Evolutionary conservation across 2,888 invertebrate genomes (phyloP), one percentile per base, ranked within the genome.

Genomic region (Dione juno): DNA sequence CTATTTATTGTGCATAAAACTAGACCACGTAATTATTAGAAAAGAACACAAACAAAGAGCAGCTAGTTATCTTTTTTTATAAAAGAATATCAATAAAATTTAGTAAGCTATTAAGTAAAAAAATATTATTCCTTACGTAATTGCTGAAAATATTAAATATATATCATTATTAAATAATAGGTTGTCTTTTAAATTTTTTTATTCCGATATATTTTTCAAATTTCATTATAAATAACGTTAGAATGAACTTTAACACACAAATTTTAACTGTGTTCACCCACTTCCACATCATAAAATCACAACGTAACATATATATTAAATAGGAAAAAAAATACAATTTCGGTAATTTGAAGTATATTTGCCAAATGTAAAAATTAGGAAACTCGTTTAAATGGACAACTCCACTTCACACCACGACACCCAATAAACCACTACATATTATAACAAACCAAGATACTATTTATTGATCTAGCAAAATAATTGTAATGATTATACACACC

Each of bases 401-500:
- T 50, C 48, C 64, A 64, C 64, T 64, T 50, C 64, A 64, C 64
- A 52, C 35, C 48, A 64, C 64, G 37, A 35, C 64, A 64, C 64
- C 64, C 64, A 64, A 14, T 11, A 57, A 50, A 64, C 50, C 64
- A 64, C 64, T 52, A 50, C 19, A 50, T 28, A 28, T 35, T 11
- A 45, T 16, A 50, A n/a, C n/a, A n/a, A n/a, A 21, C 6, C 21
- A 43, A 41, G 21, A 43, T n/a, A 59, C 21, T 35, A 7, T 28
- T 43, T 59, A n/a, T 45, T 43, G 14, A 48, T 35, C n/a, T 63
- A 35, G 11, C 16, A 48, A 16, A 61, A 9, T 28, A 7, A 63
- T n/a, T 40, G 16, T 43, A 28, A 43, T 21, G 1, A 61, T 61
- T 61, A n/a, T 45, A 45, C 61, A 61, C 61, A 43, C 59, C 41